Conservation (phyloP, 1,140 invertebrate genomes). For the Xylocopa sonorina region DNA sequence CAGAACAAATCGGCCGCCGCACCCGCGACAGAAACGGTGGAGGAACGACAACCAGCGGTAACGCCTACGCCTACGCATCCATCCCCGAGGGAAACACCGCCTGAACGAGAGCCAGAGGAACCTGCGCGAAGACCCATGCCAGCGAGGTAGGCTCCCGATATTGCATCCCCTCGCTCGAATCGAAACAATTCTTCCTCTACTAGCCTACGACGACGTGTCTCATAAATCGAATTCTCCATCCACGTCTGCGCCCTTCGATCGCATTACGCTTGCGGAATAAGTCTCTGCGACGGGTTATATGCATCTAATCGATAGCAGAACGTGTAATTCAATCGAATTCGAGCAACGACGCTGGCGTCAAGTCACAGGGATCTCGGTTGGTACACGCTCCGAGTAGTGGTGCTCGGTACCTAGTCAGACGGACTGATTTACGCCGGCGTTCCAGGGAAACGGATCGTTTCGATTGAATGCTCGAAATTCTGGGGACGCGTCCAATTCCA, state of each 20-base stretch:
- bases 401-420: conserved; percentile 15
- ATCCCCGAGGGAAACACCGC: conserved; percentile 61
- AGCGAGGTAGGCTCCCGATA: conserved; percentile 64
- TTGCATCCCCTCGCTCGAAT: too few species aligned
- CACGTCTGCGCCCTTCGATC: background rate
- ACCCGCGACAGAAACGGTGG: conserved; percentile 81
- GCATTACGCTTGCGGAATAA: background rate
- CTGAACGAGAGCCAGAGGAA: conserved; percentile 75
- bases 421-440: conserved; percentile 36
- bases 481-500: background rate
- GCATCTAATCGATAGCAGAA: background rate
- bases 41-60: conserved; percentile 81
- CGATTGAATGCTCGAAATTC: conserved; percentile 14
- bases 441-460: conserved; percentile 29
- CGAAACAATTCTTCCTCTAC: background rate
- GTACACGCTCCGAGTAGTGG: conserved; percentile 5
- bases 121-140: conserved; percentile 71
- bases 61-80: conserved; percentile 72
- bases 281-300: background rate
- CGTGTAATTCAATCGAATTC: conserved; percentile 15
- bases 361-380: conserved; percentile 1
- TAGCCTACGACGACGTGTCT: background rate
- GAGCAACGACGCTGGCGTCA: background rate
- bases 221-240: background rate
- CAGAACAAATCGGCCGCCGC: conserved; percentile 90